Evolutionary conservation across 1,140 invertebrate species (phyloP).

Genomic region (Drosophila bipectinata): DNA sequence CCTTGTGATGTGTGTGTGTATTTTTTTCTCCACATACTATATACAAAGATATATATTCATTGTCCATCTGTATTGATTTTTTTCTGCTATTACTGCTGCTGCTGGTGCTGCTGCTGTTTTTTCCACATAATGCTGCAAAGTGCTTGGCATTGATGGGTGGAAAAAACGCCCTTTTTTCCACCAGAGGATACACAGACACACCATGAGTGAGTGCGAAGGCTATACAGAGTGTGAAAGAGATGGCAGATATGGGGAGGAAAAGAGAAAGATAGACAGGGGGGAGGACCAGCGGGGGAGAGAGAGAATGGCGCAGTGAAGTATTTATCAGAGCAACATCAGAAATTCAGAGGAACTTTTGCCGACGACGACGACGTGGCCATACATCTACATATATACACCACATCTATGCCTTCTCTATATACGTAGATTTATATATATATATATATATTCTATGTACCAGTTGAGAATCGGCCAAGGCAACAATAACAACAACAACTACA

Average conservation of each 20-base stretch:
- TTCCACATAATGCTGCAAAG: slow-evolving; percentile 67
- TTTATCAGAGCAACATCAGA: slow-evolving; percentile 83
- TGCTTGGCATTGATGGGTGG: slow-evolving; percentile 37
- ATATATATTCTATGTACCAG: slow-evolving; percentile 31
- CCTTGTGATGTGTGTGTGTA: background rate
- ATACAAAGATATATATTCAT: slow-evolving; percentile 26
- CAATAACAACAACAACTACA: slow-evolving; percentile 36
- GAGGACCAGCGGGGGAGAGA: slow-evolving; percentile 1
- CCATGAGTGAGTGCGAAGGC: background rate
- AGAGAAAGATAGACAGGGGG: background rate
- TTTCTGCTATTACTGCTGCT: slow-evolving; percentile 45
- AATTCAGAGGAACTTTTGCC: slow-evolving; percentile 78
- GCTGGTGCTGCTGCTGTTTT: slow-evolving; percentile 1
- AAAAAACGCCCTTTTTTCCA: slow-evolving; percentile 8
- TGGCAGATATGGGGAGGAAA: background rate
- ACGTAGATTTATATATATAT: slow-evolving; percentile 22
- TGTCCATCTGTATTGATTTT: slow-evolving; percentile 77
- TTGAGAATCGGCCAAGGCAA: slow-evolving; percentile 80
- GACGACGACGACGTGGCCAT: slow-evolving; percentile 43
- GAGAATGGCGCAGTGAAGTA: slow-evolving; percentile 65
- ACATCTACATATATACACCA: slow-evolving; percentile 29
- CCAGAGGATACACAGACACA: slow-evolving; percentile 32
- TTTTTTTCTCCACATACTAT: slow-evolving; percentile 3
- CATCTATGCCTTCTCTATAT: slow-evolving; percentile 23
- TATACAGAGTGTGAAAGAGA: background rate